phyloP scores from a whole-genome alignment of 2,888 invertebrate species.

The Silvanus unidentatus region DNA sequence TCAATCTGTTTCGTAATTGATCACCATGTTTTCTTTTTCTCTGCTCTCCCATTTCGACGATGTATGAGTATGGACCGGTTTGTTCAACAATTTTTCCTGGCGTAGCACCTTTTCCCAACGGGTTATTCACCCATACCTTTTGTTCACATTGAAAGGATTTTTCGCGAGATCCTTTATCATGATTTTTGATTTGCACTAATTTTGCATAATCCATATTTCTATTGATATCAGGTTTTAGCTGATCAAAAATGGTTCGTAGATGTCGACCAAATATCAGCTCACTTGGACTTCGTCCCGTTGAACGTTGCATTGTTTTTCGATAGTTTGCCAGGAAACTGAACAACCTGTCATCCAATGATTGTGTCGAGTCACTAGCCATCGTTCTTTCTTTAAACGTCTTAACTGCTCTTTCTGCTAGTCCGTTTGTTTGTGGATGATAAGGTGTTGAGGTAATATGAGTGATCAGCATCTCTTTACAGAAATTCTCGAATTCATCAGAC shows the following conservation, averaged over 20 bases:
- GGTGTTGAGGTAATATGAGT: constrained; percentile 11
- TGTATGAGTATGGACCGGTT: constrained; percentile 4
- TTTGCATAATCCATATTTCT: too few relatives aligned
- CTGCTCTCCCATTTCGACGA: neutral
- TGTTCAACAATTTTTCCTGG: constrained; percentile 7
- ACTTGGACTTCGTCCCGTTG: constrained; percentile 12
- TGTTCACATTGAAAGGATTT: constrained; percentile 3
- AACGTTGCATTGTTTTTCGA: constrained; percentile 11
- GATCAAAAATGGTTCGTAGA: too few relatives aligned
- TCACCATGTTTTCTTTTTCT: neutral
- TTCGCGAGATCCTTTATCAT: too few relatives aligned
- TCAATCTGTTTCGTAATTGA: too few relatives aligned
- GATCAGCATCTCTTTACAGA: constrained; percentile 11
- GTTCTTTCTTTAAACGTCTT: constrained; percentile 15
- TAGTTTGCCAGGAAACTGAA: constrained; percentile 12
- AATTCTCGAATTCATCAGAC: constrained; percentile 22
- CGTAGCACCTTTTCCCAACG: constrained; percentile 7
- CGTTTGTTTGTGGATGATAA: constrained; percentile 17
- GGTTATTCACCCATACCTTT: constrained; percentile 10
- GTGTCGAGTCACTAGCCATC: neutral
- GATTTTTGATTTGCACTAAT: too few relatives aligned
- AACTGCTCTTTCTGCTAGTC: constrained; percentile 16
- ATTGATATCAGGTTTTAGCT: too few relatives aligned
- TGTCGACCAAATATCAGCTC: too few relatives aligned
- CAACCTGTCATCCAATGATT: neutral